A percentile compares a stretch with the other conserved stretches of the same genome.
These are phyloP conservation scores for Pogonophryne albipinna DNA, from an alignment of 2,797 vertebrate genomes.

Conservation along the genomic window DNA sequence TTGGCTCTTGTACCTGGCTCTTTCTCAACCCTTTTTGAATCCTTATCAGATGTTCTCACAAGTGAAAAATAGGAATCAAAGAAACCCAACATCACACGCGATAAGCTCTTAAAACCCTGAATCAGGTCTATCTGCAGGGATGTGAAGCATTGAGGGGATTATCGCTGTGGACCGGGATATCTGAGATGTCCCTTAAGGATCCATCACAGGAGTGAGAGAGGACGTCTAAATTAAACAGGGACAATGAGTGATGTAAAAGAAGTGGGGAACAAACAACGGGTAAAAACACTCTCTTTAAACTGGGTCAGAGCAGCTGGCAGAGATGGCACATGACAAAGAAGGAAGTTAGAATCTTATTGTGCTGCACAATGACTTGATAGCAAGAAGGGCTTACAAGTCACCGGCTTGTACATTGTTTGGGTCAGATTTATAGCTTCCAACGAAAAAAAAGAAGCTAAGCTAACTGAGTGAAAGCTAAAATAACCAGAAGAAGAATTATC, in stretches of 20 bases:
- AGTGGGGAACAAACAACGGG: slow-evolving; percentile 20
- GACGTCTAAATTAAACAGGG: slow-evolving; percentile 48
- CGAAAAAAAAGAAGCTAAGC: neutral
- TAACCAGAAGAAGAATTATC: neutral
- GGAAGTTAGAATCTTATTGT: slow-evolving; percentile 23
- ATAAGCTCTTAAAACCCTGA: slow-evolving; percentile 34
- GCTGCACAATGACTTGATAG: slow-evolving; percentile 2
- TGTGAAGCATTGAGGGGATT: slow-evolving; percentile 53
- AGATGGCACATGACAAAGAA: slow-evolving; percentile 26
- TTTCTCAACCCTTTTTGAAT: slow-evolving; percentile 27
- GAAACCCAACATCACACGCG: slow-evolving; percentile 21
- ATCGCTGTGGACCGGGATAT: slow-evolving; percentile 42
- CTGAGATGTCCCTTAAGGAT: slow-evolving; percentile 35
- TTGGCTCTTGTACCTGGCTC: slow-evolving; percentile 11
- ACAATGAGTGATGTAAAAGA: slow-evolving; percentile 18
- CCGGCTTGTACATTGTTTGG: too few relatives aligned
- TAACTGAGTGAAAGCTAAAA: slow-evolving; percentile 14
- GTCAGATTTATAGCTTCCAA: too few relatives aligned
- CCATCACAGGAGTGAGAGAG: slow-evolving; percentile 32
- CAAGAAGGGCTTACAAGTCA: neutral
- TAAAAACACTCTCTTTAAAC: slow-evolving; percentile 52
- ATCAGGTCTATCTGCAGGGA: slow-evolving; percentile 41
- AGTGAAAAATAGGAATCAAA: slow-evolving; percentile 40
- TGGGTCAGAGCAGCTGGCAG: slow-evolving; percentile 53
- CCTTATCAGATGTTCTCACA: slow-evolving; percentile 53